Evolutionary conservation across 2,797 vertebrate genomes (phyloP).

Genomic region (Lagocephalus sceleratus): DNA sequence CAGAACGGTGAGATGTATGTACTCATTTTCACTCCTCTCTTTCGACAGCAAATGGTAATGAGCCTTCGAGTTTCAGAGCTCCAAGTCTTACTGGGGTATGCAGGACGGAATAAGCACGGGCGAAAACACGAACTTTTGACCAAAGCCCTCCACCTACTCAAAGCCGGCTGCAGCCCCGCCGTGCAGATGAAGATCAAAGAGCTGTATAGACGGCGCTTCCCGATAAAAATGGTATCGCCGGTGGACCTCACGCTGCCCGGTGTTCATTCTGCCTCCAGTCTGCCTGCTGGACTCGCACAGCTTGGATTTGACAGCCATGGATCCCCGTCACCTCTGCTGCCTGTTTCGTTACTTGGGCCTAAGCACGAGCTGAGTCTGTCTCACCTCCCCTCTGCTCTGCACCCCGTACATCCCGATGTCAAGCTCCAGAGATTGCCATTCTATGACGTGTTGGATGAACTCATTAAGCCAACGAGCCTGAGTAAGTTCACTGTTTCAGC

Average conservation of each 20-base stretch:
- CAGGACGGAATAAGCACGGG: conserved; percentile 98
- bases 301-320: conserved; percentile 85
- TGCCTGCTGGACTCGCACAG: conserved; percentile 87
- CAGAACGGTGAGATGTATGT: background rate
- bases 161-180: conserved; percentile 96
- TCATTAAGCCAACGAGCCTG: conserved; percentile 97
- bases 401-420: conserved; percentile 97
- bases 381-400: conserved; percentile 91
- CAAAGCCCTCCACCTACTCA: conserved; percentile 96
- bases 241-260: conserved; percentile 89
- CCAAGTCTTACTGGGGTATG: conserved; percentile 98
- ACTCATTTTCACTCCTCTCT: conserved; percentile 34
- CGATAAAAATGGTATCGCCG: conserved; percentile 96
- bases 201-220: conserved; percentile 96
- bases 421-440: conserved; percentile 98
- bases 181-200: conserved; percentile 99
- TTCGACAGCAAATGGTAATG: conserved; percentile 98
- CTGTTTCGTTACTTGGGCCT: conserved; percentile 92
- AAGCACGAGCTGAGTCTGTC: conserved; percentile 97
- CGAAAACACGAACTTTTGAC: conserved; percentile 99
- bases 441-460: conserved; percentile 95
- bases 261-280: conserved; percentile 84
- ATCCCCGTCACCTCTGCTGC: conserved; percentile 90
- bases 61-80: conserved; percentile 99
- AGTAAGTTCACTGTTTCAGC: conserved; percentile 76